Evolutionary conservation across 2,888 invertebrate species (phyloP), one percentile per base, ranked within the genome.

Genomic region (Folsomia candida): DNA sequence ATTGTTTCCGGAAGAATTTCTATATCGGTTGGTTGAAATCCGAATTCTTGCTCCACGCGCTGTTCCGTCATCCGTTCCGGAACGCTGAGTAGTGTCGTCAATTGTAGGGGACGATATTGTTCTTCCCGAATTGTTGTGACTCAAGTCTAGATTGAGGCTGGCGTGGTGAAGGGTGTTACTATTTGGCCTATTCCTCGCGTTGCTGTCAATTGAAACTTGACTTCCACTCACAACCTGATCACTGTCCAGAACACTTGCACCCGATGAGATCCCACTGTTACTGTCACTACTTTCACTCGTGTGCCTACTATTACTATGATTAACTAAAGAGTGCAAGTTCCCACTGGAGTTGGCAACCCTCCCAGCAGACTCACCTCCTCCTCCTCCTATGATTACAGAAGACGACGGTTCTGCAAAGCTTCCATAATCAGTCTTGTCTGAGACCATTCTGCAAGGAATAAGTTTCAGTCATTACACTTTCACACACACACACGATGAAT

Each of bases 341-440:
- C 73, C 18, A 26, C 24, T 51, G 29, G 2, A 18, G 22, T 37
- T 3, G n/a, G 14, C 54, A 59, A 37, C 64, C 37, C 29, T 63
- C 37, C 69, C 61, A 58, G 61, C 72, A 59, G 63, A 60, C n/a
- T n/a, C n/a, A 67, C 63, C 59, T 57, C 57, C 63, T 26, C 70
- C 61, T 27, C 65, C 24, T 47, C 64, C 66, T 51, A 70, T 25
- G 68, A 59, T 63, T 57, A 74, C 73, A 68, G 76, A 76, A 69
- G 76, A 73, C 66, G 76, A 70, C 61, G 70, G 74, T 66, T 77
- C 77, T 58, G 77, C 70, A 74, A 79, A 76, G 75, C 77, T 77
- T 74, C 79, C 79, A 76, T 79, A 79, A 70, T 76, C 79, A 77
- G 76, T 75, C 76, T 79, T 79, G 74, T 79, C 79, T 73, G 78